Conservation (phyloP, 2,113 vertebrate species). For the Ovis aries region ARS-UI_Ramb_v3.0 NC_056060.1:98760501-98761000, state of each 20-base stretch:
- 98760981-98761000: not conserved
- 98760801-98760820: not conserved
- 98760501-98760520: not conserved
- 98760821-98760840: not conserved
- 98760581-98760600: not conserved
- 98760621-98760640: not conserved
- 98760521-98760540: not conserved
- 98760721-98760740: not conserved
- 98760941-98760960: not conserved
- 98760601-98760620: not conserved
- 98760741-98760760: not conserved
- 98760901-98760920: not conserved
- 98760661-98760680: not conserved
- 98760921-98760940: fast-evolving
- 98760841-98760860: not conserved
- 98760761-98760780: slow-evolving; percentile 28
- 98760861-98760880: not conserved
- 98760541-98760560: not conserved
- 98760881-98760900: not conserved
- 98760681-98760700: not conserved
- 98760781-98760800: slow-evolving; percentile 4
- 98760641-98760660: not conserved
- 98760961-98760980: not conserved
- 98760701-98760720: not conserved
- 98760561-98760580: not conserved